Percentiles rank a stretch among this genome's conserved stretches.
These are phyloP conservation scores for Vesta saturnalis DNA, from an alignment of 2,888 invertebrate species.

Conservation along the genomic window DNA sequence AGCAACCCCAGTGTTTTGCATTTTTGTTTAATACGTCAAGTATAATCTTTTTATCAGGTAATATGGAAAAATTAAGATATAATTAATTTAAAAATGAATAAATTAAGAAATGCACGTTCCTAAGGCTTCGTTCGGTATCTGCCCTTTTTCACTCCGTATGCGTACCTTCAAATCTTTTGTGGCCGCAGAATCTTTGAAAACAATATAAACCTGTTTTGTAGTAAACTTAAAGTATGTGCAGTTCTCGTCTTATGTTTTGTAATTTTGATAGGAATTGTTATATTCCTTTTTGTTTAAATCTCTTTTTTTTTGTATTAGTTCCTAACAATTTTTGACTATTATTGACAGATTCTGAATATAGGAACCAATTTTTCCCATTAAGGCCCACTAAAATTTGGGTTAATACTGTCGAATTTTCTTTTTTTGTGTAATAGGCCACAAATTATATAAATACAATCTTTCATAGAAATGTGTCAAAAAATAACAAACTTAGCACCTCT, in stretches of 20 bases:
- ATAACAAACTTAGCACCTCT: neutral
- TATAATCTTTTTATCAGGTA: neutral
- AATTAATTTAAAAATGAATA: neutral
- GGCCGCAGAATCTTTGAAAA: neutral
- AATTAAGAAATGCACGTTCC: neutral
- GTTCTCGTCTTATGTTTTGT: neutral
- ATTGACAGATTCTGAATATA: neutral
- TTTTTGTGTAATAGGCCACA: constrained; percentile 1
- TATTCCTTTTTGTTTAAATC: neutral
- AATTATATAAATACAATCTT: too few species aligned
- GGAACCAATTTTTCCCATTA: neutral
- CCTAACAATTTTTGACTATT: neutral
- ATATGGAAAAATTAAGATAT: neutral
- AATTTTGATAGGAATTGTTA: neutral
- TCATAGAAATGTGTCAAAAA: neutral
- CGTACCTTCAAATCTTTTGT: neutral
- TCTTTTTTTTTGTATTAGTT: neutral
- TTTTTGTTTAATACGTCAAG: neutral
- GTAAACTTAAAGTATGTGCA: neutral
- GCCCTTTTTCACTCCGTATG: neutral
- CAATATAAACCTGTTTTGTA: neutral
- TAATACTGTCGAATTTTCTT: neutral
- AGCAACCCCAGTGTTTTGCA: neutral
- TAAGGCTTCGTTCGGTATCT: neutral
- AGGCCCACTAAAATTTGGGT: neutral